phyloP scores from a whole-genome alignment of 2,888 invertebrate species.

The Leucophora obtusa region DNA sequence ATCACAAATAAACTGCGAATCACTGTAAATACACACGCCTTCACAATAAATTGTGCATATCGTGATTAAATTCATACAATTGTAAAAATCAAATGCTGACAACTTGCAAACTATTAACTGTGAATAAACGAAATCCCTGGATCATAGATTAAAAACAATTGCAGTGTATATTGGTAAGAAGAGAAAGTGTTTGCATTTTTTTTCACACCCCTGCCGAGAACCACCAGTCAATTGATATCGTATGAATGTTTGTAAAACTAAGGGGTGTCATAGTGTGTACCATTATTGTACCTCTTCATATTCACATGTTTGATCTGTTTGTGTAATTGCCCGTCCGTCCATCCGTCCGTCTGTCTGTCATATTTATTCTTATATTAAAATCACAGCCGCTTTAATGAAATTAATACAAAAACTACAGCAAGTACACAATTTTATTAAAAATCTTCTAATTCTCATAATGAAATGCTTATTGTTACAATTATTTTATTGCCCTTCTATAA shows the following conservation, averaged over 20 bases:
- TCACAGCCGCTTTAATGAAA: conserved; percentile 22
- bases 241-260: background rate
- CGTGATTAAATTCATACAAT: conserved; percentile 21
- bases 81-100: conserved; percentile 70
- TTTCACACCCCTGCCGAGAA: conserved; percentile 51
- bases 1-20: background rate
- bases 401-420: conserved; percentile 8
- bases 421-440: conserved; percentile 38
- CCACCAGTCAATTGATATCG: conserved; percentile 26
- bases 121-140: conserved; percentile 59
- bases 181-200: conserved; percentile 40
- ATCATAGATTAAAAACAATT: conserved; percentile 42
- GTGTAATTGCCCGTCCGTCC: background rate
- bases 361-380: conserved; percentile 44
- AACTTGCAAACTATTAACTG: conserved; percentile 73
- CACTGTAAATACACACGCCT: conserved; percentile 37
- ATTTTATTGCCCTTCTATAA: conserved; percentile 76
- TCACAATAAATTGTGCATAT: conserved; percentile 17
- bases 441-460: conserved; percentile 74
- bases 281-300: conserved; percentile 14
- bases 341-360: too few species aligned
- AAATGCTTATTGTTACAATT: conserved; percentile 79
- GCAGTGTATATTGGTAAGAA: background rate
- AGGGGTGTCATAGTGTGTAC: conserved; percentile 14
- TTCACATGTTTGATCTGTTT: conserved; percentile 6